Base-by-base conservation (phyloP, 2,113 vertebrate species). In the Chamaea fasciata region DNA sequence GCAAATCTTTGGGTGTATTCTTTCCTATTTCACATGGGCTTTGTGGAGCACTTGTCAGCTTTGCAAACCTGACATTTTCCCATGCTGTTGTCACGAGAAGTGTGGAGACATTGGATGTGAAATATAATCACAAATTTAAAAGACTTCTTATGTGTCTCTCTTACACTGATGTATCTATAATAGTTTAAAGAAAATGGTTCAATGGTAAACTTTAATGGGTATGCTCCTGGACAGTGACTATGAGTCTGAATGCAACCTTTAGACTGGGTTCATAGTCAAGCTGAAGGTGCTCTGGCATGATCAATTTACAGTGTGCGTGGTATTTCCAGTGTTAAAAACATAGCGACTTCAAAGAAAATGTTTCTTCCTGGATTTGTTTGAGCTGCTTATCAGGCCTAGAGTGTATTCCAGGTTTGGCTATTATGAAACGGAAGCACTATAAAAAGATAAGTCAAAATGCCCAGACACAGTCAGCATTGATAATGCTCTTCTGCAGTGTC, bases 401-500 rank as follows among this genome's bases (percentile, higher is more conserved):
- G 21, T 76, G 24, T 78, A n/a, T 93, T 95, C 67, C 60, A 86
- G 60, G 74, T 56, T 81, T 96, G 71, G 42, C 76, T 93, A 33
- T 95, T 94, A 96, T 92, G 97, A 89, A 96, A 85, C 64, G 91
- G 92, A 87, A 93, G 76, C 76, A 86, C 87, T 96, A 50, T 94
- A 89, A 94, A 96, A 96, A 95, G 63, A 96, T 96, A 89, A 94
- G 92, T 96, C 69, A 88, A 87, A 87, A 94, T 93, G 79, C 71
- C 56, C 46, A 85, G 86, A 85, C 52, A 69, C 77, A 96, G 86
- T 91, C 83, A 94, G 35, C 59, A 42, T 35, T 87, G 76, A 92
- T 94, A 94, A 96, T 94, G 68, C 67, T 94, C 27, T 94, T 95
- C 84, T 94, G 52, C 77, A 93, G 84, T 49, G 42, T 93, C 56